Evolutionary conservation across 1,140 invertebrate genomes (phyloP).

Genomic region (Drosophila triauraria): DNA sequence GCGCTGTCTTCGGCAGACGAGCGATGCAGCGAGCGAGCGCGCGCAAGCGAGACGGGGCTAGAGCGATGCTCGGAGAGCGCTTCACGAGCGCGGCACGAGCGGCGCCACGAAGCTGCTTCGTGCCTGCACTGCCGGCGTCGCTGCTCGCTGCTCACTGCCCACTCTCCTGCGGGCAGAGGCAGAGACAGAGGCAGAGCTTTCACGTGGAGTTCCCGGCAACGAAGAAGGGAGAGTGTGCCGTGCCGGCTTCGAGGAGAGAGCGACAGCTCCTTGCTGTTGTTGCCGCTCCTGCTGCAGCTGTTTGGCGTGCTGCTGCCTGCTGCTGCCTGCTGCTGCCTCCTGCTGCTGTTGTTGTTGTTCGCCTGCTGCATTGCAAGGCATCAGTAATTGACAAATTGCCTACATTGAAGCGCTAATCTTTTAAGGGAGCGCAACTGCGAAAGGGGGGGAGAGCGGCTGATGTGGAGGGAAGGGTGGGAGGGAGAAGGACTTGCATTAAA

Average conservation of each 20-base stretch:
- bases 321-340: slow-evolving; percentile 8
- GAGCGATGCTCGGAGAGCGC: slow-evolving; percentile 9
- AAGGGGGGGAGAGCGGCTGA: not conserved
- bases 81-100: not conserved
- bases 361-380: slow-evolving; percentile 30
- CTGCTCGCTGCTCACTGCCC: slow-evolving; percentile 7
- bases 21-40: slow-evolving; percentile 19
- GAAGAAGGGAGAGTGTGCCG: not conserved
- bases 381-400: slow-evolving; percentile 52
- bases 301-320: not conserved
- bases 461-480: not conserved
- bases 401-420: slow-evolving; percentile 48
- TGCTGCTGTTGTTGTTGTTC: slow-evolving; percentile 19
- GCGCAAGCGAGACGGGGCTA: slow-evolving; percentile 56
- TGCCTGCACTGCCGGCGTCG: slow-evolving; percentile 7
- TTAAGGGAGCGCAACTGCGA: slow-evolving; percentile 11
- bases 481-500: no score
- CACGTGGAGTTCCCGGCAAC: slow-evolving; percentile 14
- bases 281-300: slow-evolving; percentile 22
- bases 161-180: slow-evolving; percentile 16
- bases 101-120: slow-evolving; percentile 7
- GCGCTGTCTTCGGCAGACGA: slow-evolving; percentile 16
- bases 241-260: slow-evolving; percentile 1
- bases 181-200: slow-evolving; percentile 14
- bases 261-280: no score